phyloP scores from a whole-genome alignment of 1,140 invertebrate genomes.

The Parasteatoda tepidariorum region DNA sequence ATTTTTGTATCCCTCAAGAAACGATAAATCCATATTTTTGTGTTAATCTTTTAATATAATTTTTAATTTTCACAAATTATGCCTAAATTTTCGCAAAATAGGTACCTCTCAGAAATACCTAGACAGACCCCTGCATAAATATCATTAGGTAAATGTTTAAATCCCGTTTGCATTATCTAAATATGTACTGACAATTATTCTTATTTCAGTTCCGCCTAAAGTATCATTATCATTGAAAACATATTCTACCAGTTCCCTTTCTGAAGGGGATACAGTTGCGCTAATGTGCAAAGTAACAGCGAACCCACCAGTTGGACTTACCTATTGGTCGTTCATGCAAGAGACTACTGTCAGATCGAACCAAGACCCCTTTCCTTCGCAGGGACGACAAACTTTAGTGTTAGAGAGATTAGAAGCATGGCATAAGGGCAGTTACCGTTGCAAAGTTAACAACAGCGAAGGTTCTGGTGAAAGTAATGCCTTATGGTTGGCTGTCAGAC shows the following conservation, averaged over 20 bases:
- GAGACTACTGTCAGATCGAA: slow-evolving; percentile 12
- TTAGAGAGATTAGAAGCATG: slow-evolving; percentile 33
- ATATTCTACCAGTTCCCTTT: slow-evolving; percentile 71
- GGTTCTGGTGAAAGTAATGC: slow-evolving; percentile 39
- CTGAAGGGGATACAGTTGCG: slow-evolving; percentile 86
- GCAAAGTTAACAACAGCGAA: slow-evolving; percentile 45
- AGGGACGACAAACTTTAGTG: slow-evolving; percentile 24
- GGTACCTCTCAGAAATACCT: too few species aligned
- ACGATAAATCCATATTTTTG: too few species aligned
- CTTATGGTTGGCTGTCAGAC: slow-evolving; percentile 72
- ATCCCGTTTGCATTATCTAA: too few species aligned
- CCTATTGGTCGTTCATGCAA: slow-evolving; percentile 18
- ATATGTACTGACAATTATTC: too few species aligned
- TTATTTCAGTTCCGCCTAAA: slow-evolving; percentile 44
- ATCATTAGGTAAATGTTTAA: too few species aligned
- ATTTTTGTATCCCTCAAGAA: too few species aligned
- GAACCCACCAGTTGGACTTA: slow-evolving; percentile 52
- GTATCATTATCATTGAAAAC: slow-evolving; percentile 38
- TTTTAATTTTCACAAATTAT: too few species aligned
- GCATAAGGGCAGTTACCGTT: slow-evolving; percentile 49
- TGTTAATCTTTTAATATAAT: too few species aligned
- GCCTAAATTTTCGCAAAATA: too few species aligned
- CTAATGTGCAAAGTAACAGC: slow-evolving; percentile 73
- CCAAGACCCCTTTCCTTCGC: not conserved
- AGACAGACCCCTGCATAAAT: too few species aligned